Percentiles rank a stretch among this genome's conserved stretches.
Evolutionary conservation across 1,140 invertebrate genomes (phyloP).

Genomic region (Zaprionus taronus): DNA sequence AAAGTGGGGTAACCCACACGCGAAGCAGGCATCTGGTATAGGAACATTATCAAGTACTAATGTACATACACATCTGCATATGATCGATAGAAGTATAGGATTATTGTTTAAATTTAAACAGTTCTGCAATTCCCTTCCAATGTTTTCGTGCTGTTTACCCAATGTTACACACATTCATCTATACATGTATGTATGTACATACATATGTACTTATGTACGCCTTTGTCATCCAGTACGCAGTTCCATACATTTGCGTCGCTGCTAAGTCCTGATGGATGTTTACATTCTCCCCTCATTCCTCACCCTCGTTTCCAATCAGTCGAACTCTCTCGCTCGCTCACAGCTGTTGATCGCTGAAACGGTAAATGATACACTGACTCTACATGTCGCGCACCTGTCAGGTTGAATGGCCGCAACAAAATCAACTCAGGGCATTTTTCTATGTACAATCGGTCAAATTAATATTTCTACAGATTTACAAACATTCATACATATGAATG

Average conservation of each 20-base stretch:
- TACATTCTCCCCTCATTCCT: neutral
- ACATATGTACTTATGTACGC: neutral
- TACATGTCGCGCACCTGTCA: slow-evolving; percentile 59
- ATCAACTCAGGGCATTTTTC: slow-evolving; percentile 5
- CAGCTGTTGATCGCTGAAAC: slow-evolving; percentile 65
- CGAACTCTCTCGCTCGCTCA: slow-evolving; percentile 36
- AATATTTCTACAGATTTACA: neutral
- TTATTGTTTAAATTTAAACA: no score
- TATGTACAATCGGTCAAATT: neutral
- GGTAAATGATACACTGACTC: slow-evolving; percentile 46
- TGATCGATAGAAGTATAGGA: neutral
- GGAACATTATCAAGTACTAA: slow-evolving; percentile 16
- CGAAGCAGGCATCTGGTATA: neutral
- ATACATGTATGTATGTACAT: neutral
- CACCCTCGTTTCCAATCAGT: slow-evolving; percentile 3
- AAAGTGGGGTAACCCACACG: slow-evolving; percentile 56
- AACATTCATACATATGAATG: no score
- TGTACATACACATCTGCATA: slow-evolving; percentile 2
- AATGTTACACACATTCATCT: slow-evolving; percentile 18
- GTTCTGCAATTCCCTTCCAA: neutral
- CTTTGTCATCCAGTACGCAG: slow-evolving; percentile 17
- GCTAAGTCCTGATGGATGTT: slow-evolving; percentile 23
- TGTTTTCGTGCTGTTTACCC: neutral
- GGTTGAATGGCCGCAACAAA: slow-evolving; percentile 65
- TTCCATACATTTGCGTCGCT: slow-evolving; percentile 12